phyloP scores from a whole-genome alignment of 2,888 invertebrate species.

The Plagodis dolabraria region DNA sequence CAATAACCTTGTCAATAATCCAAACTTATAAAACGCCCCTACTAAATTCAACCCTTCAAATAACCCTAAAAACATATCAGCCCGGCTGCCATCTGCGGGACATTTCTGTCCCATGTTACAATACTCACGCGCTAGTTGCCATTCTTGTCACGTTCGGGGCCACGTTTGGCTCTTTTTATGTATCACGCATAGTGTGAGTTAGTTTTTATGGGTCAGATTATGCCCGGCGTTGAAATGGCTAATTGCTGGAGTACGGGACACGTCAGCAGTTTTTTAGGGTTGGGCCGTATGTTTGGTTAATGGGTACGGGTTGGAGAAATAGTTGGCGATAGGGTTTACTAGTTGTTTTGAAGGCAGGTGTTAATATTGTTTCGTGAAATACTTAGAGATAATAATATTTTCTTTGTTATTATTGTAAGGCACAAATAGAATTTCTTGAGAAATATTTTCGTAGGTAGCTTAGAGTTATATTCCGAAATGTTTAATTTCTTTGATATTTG shows the following conservation, averaged over 20 bases:
- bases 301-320: slow-evolving; percentile 12
- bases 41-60: slow-evolving; percentile 33
- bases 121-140: slow-evolving; percentile 22
- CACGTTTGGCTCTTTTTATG: slow-evolving; percentile 39
- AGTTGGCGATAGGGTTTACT: slow-evolving; percentile 20
- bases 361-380: too few relatives aligned
- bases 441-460: too few relatives aligned
- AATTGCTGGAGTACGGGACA: slow-evolving; percentile 39
- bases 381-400: too few relatives aligned
- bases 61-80: slow-evolving; percentile 45
- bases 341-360: slow-evolving; percentile 9
- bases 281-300: slow-evolving; percentile 24
- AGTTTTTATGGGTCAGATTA: slow-evolving; percentile 49
- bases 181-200: slow-evolving; percentile 41
- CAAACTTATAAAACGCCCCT: slow-evolving; percentile 18
- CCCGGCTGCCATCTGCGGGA: slow-evolving; percentile 45
- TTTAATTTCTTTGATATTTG: too few relatives aligned
- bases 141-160: slow-evolving; percentile 37
- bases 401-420: too few relatives aligned
- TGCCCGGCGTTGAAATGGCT: slow-evolving; percentile 39
- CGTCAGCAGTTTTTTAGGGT: slow-evolving; percentile 38
- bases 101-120: slow-evolving; percentile 33
- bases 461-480: too few relatives aligned
- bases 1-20: slow-evolving; percentile 23
- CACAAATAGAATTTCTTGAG: too few relatives aligned